phyloP scores from a whole-genome alignment of 1,140 invertebrate species.

The Trigoniulus corallinus region DNA sequence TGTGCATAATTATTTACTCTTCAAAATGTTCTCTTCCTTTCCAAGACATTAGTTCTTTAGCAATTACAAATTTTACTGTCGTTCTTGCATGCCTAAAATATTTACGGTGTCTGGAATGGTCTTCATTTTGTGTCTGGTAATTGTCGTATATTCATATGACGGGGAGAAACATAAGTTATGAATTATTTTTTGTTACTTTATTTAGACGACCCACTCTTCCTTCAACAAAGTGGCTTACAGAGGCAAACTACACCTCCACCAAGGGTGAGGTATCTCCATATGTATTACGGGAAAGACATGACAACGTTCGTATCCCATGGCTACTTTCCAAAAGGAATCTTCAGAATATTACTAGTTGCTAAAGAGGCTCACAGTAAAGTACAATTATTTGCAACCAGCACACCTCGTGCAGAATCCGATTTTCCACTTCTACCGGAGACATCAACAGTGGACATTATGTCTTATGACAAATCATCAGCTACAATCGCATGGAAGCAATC shows the following conservation, averaged over 20 bases:
- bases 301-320: constrained; percentile 12
- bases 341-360: constrained; percentile 15
- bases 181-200: no score
- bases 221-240: background rate
- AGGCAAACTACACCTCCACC: no score
- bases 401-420: constrained; percentile 5
- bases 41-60: no score
- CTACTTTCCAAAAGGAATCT: constrained; percentile 13
- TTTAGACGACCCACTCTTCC: background rate
- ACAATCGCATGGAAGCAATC: constrained; percentile 17
- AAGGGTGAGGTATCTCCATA: no score
- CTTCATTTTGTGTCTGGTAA: no score
- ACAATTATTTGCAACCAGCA: constrained; percentile 14
- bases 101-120: no score
- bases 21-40: no score
- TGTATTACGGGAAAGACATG: constrained; percentile 12
- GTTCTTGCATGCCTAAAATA: no score
- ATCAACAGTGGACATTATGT: constrained; percentile 12
- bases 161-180: no score
- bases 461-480: constrained; percentile 10
- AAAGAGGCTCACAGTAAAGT: constrained; percentile 13
- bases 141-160: no score
- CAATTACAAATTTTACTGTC: no score
- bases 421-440: constrained; percentile 17
- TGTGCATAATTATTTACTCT: no score